These are phyloP conservation scores for Apantesis nais DNA, from an alignment of 2,888 invertebrate genomes.

Conservation along the genomic window DNA sequence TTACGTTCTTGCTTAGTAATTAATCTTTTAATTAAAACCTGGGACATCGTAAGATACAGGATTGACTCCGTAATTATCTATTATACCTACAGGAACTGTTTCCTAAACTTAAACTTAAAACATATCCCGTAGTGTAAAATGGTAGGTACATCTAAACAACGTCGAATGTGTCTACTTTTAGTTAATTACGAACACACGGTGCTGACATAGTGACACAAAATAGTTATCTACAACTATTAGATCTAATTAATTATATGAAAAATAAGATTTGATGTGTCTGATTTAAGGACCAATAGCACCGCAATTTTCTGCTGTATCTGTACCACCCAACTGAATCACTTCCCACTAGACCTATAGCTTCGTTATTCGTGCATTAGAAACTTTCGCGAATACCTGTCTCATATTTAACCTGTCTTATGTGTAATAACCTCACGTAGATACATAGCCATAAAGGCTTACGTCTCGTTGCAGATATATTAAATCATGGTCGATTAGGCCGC, in stretches of 20 bases:
- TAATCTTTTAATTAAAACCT: conserved; percentile 76
- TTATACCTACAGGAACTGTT: conserved; percentile 5
- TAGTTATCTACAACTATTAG: not conserved
- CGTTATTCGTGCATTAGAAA: conserved; percentile 43
- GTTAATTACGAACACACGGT: not conserved
- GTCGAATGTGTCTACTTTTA: not conserved
- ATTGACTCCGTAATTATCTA: conserved; percentile 24
- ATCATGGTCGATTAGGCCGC: conserved; percentile 66
- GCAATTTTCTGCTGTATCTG: not conserved
- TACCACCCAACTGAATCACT: not conserved
- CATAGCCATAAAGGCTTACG: conserved; percentile 66
- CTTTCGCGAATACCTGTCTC: conserved; percentile 58
- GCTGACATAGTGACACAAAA: not conserved
- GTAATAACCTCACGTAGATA: conserved; percentile 70
- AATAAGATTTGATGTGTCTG: not conserved
- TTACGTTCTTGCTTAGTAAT: conserved; percentile 65
- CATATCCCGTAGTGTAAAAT: not conserved
- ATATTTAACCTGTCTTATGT: conserved; percentile 63
- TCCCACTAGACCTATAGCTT: not conserved
- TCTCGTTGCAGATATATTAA: conserved; percentile 67
- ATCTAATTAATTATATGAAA: not conserved
- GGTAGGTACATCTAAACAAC: too few species aligned
- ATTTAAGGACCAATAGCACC: not conserved
- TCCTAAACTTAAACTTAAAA: not conserved
- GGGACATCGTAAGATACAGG: conserved; percentile 35